Evolutionary conservation across 2,113 vertebrate species (phyloP), one percentile per base, ranked within the genome.

Genomic region (Malurus alboscapulatus): DNA sequence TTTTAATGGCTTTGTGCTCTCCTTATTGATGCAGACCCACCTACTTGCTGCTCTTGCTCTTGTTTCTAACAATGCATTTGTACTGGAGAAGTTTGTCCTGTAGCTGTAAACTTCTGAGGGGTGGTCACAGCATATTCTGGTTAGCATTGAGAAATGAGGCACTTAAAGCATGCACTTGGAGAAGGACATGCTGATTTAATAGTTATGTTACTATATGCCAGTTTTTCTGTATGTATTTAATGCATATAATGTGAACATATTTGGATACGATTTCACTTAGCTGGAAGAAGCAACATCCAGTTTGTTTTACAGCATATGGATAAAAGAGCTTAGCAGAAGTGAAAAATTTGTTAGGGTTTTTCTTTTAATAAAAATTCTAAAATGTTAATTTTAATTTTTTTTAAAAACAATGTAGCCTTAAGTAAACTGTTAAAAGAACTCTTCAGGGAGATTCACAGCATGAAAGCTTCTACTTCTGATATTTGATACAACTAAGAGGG

Each of bases 161-260:
- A 34, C 32, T 48, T 47, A 10, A 63, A 71, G 29, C 14, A 9
- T 54, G 17, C 25, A 55, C 4, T 30, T 48, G 27, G 48, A 75
- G 54, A 72, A 66, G 30, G 14, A 30, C 21, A 30, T 32, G 9
- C 19, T 53, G 20, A 38, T 93, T 51, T 59, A 42, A 38, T 63
- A 50, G 30, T 85, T 76, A 44, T 1, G 1, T 71, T 42, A 9
- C n/a, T 51, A 3, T 44, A 32, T 3, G 4, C 10, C 4, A 0
- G 0, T 84, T 69, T 51, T 82, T 63, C 10, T 82, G 2, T 18
- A 5, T 42, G 3, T 71, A 25, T 24, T 93, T 79, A 57, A 47
- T 26, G 9, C 8, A 2, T 81, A 3, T 40, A 34, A 27, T n/a
- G 30, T 32, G 36, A 45, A 18, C 7, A 4, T 58, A 44, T 17